Conservation (phyloP, 2,113 vertebrate genomes). For the Sphaerodactylus townsendi region DNA sequence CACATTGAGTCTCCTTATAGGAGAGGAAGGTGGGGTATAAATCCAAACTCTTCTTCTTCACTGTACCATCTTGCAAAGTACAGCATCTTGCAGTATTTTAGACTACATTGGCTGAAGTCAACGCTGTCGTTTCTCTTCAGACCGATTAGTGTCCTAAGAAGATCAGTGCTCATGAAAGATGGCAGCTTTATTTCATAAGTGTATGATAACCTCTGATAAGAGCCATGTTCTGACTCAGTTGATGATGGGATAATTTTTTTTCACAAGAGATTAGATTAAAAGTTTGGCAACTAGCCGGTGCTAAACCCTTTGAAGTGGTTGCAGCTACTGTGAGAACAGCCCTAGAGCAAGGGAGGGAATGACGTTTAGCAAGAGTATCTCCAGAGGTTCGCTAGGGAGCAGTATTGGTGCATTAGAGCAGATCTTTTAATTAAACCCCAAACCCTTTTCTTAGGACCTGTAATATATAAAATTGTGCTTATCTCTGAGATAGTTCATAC, state of each 20-base stretch:
- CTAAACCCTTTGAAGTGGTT: conserved; percentile 22
- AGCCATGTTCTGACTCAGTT: neutral
- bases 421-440: neutral
- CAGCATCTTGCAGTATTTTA: neutral
- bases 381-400: conserved; percentile 2
- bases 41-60: too few species aligned
- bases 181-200: neutral
- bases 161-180: neutral
- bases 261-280: neutral
- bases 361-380: neutral
- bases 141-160: neutral
- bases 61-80: neutral
- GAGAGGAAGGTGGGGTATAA: too few species aligned
- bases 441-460: neutral
- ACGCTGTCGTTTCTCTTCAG: neutral
- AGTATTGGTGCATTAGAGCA: neutral
- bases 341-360: conserved; percentile 25
- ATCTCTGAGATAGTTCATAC: neutral
- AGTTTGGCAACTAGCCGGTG: neutral
- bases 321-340: conserved; percentile 20
- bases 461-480: neutral
- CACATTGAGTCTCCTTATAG: too few species aligned
- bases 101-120: neutral
- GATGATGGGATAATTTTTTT: neutral
- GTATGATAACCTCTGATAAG: conserved; percentile 11